Evolutionary conservation across 2,888 invertebrate species (phyloP).

Genomic region (Apodemia duryi): DNA sequence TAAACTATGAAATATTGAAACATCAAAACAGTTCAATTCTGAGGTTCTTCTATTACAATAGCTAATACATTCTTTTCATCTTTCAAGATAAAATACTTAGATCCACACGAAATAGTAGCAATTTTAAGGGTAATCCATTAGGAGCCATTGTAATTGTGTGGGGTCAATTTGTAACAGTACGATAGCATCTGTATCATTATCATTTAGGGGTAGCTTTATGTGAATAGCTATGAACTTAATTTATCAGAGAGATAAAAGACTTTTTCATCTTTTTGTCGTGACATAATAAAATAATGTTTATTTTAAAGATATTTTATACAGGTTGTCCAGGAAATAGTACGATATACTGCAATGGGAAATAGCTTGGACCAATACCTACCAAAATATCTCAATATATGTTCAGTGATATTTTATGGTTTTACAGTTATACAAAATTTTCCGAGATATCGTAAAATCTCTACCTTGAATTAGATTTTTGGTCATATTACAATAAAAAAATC

Average conservation of each 20-base stretch:
- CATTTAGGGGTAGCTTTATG: constrained; percentile 1
- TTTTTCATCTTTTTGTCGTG: constrained; percentile 8
- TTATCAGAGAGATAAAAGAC: constrained; percentile 6
- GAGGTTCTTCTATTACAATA: constrained; percentile 6
- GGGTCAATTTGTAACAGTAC: constrained; percentile 13
- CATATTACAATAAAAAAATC: too few species aligned
- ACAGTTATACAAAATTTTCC: too few species aligned
- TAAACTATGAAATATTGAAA: background rate
- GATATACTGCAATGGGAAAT: too few species aligned
- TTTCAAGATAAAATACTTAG: constrained; percentile 13
- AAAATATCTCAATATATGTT: too few species aligned
- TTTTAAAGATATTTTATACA: background rate
- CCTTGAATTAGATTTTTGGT: too few species aligned
- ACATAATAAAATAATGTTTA: background rate
- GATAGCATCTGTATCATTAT: constrained; percentile 13
- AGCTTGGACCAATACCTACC: too few species aligned
- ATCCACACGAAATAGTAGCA: constrained; percentile 12
- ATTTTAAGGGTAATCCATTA: constrained; percentile 15
- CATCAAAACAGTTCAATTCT: constrained; percentile 1
- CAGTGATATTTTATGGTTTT: too few species aligned
- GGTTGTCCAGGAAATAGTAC: too few species aligned
- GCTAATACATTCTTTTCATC: constrained; percentile 12
- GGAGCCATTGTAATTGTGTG: constrained; percentile 15
- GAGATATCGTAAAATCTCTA: too few species aligned
- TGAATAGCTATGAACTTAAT: constrained; percentile 9